A percentile compares a stretch with the other conserved stretches of the same genome.
These are phyloP conservation scores for Scatophagus argus DNA, from an alignment of 2,113 vertebrate genomes.

Conservation along the genomic window DNA sequence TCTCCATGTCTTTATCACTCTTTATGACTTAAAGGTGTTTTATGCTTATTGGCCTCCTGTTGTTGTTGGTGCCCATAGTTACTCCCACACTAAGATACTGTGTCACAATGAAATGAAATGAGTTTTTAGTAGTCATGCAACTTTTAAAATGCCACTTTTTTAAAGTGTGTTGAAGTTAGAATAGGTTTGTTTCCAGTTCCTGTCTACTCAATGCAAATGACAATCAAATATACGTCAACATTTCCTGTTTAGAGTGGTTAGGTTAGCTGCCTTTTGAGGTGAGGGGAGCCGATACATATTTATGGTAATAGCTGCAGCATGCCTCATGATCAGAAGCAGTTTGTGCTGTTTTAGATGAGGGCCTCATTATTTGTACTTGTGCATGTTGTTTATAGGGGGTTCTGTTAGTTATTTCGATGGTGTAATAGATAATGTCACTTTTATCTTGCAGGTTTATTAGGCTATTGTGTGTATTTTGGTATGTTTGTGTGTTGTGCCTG, in stretches of 20 bases:
- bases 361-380: background rate
- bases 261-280: background rate
- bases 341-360: background rate
- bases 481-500: background rate
- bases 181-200: background rate
- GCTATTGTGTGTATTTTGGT: background rate
- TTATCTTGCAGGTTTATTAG: background rate
- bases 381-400: background rate
- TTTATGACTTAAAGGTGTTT: constrained; percentile 21
- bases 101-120: background rate
- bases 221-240: background rate
- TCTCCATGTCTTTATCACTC: constrained; percentile 40
- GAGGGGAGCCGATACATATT: background rate
- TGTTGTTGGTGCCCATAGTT: background rate
- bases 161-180: background rate
- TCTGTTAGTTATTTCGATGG: background rate
- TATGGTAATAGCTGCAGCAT: too few species aligned
- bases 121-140: background rate
- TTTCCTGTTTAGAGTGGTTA: background rate
- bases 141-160: background rate
- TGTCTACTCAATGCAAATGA: background rate
- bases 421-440: background rate
- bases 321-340: background rate
- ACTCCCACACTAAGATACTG: background rate
- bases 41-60: constrained; percentile 21